Conservation (phyloP, 2,888 invertebrate species). For the Cynaeus angustus region DNA sequence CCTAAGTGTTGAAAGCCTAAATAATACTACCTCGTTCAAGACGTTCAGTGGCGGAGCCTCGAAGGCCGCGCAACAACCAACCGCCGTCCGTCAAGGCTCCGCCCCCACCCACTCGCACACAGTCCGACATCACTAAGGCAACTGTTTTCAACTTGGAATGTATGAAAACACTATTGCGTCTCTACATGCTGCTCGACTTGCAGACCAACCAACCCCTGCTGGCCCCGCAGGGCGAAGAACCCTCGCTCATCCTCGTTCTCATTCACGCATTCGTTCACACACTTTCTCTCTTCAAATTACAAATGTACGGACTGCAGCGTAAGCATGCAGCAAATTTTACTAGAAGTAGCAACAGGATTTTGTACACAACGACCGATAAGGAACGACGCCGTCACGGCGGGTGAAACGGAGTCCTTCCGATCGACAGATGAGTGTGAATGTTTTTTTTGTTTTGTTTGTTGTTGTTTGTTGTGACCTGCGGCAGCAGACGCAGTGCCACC, state of each 20-base stretch:
- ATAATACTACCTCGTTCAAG: slow-evolving; percentile 70
- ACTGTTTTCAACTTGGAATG: slow-evolving; percentile 72
- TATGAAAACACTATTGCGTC: slow-evolving; percentile 70
- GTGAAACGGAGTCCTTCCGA: slow-evolving; percentile 67
- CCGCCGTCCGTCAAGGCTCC: slow-evolving; percentile 55
- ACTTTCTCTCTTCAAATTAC: slow-evolving; percentile 21
- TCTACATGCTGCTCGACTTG: slow-evolving; percentile 53
- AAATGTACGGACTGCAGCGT: slow-evolving; percentile 57
- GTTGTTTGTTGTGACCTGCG: slow-evolving; percentile 57
- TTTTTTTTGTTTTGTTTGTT: slow-evolving; percentile 39
- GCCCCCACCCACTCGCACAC: slow-evolving; percentile 52
- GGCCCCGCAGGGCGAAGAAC: slow-evolving; percentile 15
- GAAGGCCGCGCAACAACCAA: slow-evolving; percentile 58
- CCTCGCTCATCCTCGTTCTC: slow-evolving; percentile 10
- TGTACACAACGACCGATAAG: slow-evolving; percentile 70
- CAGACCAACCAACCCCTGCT: slow-evolving; percentile 39
- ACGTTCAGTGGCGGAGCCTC: slow-evolving; percentile 56
- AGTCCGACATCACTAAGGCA: slow-evolving; percentile 70
- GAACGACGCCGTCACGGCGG: slow-evolving; percentile 65
- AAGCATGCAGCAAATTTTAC: slow-evolving; percentile 64
- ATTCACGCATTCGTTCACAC: neutral
- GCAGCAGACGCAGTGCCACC: slow-evolving; percentile 57
- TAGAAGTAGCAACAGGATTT: slow-evolving; percentile 70
- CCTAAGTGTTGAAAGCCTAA: slow-evolving; percentile 72
- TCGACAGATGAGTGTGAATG: slow-evolving; percentile 55